Base-by-base conservation (phyloP, 2,113 vertebrate genomes). In the Phalacrocorax pelagicus region DNA sequence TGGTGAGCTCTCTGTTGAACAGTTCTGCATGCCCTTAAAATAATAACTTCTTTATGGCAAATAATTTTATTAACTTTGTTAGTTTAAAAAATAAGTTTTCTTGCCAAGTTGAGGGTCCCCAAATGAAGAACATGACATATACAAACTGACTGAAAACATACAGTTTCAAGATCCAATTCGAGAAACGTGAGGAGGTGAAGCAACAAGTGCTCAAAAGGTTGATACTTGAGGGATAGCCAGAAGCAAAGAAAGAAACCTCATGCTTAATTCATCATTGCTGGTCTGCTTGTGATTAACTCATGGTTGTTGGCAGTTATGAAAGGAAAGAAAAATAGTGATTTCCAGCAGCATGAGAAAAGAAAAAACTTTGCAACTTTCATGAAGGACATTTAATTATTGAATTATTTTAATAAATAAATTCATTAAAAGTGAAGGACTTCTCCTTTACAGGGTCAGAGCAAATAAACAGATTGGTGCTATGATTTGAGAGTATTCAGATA, bases 231-330 rank as follows among this genome's bases (percentile, higher is more conserved):
- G 86, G 71, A 84, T 81, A 21, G 63, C 94, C 38, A 71, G 63
- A 91, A 88, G 91, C 80, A 88, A 86, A 88, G 44, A 88, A 54
- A 92, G 79, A 61, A 88, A 19, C 17, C 32, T 94, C n/a, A 82
- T 81, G 67, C 22, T 70, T 90, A 92, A 92, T 93, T 95, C 88
- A 83, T 86, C 19, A 32, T 42, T 66, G 38, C 59, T 83, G 13
- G 10, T 81, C 58, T 92, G 46, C 58, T 77, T 92, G 30, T 70
- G 67, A 83, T 83, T 92, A 88, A 62, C 38, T 88, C 38, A 77
- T 69, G 44, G 36, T 12, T 88, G 57, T 47, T 92, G 58, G 24
- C 71, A 78, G 69, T 51, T 83, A 67, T 16, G n/a, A 87, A 89
- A 54, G 34, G 26, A 86, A 94, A 66, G 7, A 69, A 75, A 79